These are phyloP conservation scores for Harpegnathos saltator DNA, from an alignment of 1,140 invertebrate species.

Conservation along the genomic window DNA sequence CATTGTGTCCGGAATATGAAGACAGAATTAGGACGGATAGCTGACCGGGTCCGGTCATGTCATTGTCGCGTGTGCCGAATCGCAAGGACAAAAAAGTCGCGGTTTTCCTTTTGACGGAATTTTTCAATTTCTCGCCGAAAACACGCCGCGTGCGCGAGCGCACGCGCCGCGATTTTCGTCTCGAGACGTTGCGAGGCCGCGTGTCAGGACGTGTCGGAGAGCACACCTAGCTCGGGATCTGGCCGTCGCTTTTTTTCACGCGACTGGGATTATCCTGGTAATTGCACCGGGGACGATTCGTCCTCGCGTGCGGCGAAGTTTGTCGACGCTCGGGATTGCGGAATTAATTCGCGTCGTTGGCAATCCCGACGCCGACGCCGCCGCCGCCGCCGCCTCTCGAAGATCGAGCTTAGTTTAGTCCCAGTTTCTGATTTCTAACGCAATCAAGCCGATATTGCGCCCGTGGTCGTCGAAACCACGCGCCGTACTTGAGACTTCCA, in stretches of 20 bases:
- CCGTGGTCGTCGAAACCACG: conserved; percentile 16
- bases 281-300: conserved; percentile 47
- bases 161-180: conserved; percentile 61
- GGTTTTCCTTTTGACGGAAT: conserved; percentile 62
- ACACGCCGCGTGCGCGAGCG: no score
- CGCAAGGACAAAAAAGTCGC: conserved; percentile 64
- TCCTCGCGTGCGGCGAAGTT: conserved; percentile 41
- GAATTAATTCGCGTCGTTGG: conserved; percentile 52
- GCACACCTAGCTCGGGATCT: no score
- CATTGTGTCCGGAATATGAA: conserved; percentile 62
- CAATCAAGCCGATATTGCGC: conserved; percentile 59
- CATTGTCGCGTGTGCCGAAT: conserved; percentile 53
- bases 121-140: conserved; percentile 68
- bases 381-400: background rate
- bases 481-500: conserved; percentile 35
- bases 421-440: conserved; percentile 61
- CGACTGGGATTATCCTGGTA: conserved; percentile 37
- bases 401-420: conserved; percentile 50
- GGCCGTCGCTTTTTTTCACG: conserved; percentile 20
- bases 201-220: no score
- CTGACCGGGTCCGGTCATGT: conserved; percentile 48
- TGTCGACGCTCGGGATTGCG: conserved; percentile 8
- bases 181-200: conserved; percentile 14
- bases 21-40: conserved; percentile 59
- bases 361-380: conserved; percentile 35